Percentiles rank a stretch among this genome's conserved stretches.
Conservation (phyloP, 2,113 vertebrate species). For the Balaeniceps rex region DNA sequence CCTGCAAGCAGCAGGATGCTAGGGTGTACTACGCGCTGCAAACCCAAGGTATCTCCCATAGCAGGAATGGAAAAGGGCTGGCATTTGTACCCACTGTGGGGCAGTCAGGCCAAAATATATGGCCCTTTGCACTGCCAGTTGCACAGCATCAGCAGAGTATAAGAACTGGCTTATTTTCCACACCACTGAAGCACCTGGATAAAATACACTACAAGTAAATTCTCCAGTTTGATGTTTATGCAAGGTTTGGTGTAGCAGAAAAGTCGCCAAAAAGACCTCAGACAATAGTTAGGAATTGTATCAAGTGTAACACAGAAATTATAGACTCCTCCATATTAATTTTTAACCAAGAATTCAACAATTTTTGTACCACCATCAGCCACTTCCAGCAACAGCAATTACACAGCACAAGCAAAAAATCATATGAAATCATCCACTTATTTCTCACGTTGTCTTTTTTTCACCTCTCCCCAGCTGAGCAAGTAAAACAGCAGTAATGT, state of each 20-base stretch:
- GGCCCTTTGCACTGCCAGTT: neutral
- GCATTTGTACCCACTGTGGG: neutral
- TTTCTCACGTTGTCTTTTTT: neutral
- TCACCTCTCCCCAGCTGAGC: neutral
- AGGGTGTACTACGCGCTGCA: rapidly evolving
- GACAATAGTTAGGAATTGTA: neutral
- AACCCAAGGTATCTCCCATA: neutral
- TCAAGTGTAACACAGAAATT: neutral
- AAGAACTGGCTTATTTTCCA: neutral
- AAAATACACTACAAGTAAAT: neutral
- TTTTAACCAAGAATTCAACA: neutral
- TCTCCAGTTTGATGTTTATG: neutral
- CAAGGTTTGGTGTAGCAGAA: neutral
- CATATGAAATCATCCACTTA: neutral
- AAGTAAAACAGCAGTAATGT: neutral
- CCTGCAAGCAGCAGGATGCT: neutral
- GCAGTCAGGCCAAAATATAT: neutral
- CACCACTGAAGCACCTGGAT: neutral
- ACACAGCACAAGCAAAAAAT: neutral
- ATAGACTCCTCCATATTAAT: neutral
- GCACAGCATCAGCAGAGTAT: neutral
- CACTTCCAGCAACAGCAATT: neutral
- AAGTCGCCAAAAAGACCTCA: neutral
- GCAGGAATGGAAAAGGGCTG: neutral
- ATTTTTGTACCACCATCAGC: neutral